Evolutionary conservation across 2,888 invertebrate genomes (phyloP).

Genomic region (Troglohyphantes excavatus): DNA sequence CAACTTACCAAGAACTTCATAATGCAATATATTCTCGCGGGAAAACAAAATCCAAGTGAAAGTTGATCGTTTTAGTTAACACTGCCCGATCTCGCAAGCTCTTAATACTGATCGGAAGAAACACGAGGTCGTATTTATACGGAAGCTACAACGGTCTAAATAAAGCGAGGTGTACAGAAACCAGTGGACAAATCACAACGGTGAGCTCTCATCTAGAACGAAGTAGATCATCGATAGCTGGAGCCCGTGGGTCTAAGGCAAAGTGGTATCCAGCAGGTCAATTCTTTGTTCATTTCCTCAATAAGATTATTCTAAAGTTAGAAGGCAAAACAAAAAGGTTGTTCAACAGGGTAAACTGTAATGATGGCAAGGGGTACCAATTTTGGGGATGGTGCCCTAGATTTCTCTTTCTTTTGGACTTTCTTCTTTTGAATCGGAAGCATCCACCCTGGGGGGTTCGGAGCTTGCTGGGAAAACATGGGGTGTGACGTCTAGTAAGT

Average conservation of each 20-base stretch:
- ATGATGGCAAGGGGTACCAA: constrained; percentile 14
- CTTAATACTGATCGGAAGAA: not conserved
- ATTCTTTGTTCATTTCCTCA: constrained; percentile 62
- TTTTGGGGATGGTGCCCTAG: constrained; percentile 26
- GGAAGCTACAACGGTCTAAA: constrained; percentile 25
- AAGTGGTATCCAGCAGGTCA: constrained; percentile 59
- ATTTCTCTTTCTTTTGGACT: constrained; percentile 17
- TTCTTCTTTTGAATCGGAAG: constrained; percentile 16
- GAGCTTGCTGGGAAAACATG: constrained; percentile 6
- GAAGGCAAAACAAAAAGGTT: constrained; percentile 41
- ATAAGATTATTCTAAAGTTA: constrained; percentile 68
- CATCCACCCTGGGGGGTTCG: constrained; percentile 4
- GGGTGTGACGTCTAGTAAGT: not conserved
- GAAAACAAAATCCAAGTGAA: constrained; percentile 15
- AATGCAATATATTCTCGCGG: constrained; percentile 1
- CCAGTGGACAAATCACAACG: constrained; percentile 30
- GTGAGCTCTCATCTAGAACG: constrained; percentile 29
- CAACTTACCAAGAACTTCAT: constrained; percentile 35
- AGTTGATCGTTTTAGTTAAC: not conserved
- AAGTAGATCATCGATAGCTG: constrained; percentile 67
- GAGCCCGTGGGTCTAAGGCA: constrained; percentile 54
- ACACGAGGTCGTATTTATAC: constrained; percentile 45
- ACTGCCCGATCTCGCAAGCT: not conserved
- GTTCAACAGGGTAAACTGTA: constrained; percentile 1
- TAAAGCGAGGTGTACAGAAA: constrained; percentile 11